These are phyloP conservation scores for Bagarius yarrelli DNA, from an alignment of 2,113 vertebrate species.

Conservation along the genomic window DNA sequence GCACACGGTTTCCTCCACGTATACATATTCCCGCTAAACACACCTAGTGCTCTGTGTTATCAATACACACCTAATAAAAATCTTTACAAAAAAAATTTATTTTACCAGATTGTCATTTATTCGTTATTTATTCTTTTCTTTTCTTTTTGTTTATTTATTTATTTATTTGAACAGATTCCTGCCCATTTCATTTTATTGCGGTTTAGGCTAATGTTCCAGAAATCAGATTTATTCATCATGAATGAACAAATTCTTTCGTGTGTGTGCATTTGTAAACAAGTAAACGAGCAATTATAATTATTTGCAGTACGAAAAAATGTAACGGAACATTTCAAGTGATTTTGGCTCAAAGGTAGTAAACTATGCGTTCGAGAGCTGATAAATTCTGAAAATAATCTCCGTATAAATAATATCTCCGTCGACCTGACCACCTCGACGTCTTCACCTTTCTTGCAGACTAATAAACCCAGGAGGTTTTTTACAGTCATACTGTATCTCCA, in stretches of 20 bases:
- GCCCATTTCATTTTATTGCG: neutral
- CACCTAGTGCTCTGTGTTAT: neutral
- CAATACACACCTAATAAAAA: neutral
- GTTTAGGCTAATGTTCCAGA: too few species aligned
- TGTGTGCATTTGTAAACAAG: too few species aligned
- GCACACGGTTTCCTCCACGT: neutral
- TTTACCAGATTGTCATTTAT: neutral
- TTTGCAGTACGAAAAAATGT: too few species aligned
- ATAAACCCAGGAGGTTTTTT: too few species aligned
- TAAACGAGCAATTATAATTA: too few species aligned
- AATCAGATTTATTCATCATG: neutral
- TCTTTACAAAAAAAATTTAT: neutral
- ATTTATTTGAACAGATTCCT: neutral
- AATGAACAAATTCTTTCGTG: too few species aligned
- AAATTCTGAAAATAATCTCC: too few species aligned
- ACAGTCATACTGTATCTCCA: neutral
- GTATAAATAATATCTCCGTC: too few species aligned
- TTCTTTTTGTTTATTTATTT: too few species aligned
- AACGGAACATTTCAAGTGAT: too few species aligned
- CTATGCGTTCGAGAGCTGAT: neutral
- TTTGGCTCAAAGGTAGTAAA: too few species aligned
- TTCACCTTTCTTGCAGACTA: neutral
- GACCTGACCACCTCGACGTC: neutral
- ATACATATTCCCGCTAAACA: slow-evolving; percentile 20
- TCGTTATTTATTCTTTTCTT: neutral